A percentile compares a stretch with the other conserved stretches of the same genome.
Conservation (phyloP, 2,888 invertebrate species). For the Drosophila paucipuncta region DNA sequence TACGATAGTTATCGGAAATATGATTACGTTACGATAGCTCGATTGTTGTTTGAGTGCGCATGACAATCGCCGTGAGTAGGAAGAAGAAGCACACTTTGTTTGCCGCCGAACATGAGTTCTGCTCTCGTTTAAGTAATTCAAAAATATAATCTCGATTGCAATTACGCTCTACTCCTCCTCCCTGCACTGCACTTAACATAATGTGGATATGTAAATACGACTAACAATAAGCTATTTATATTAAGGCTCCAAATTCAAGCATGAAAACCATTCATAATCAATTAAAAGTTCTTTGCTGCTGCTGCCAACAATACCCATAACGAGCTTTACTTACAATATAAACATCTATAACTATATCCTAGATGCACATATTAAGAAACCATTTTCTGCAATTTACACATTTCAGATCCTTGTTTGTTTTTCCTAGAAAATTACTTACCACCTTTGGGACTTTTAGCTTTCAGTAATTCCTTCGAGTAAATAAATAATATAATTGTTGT, state of each 20-base stretch:
- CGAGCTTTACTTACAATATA: not conserved
- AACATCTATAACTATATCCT: not conserved
- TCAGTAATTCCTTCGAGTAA: not conserved
- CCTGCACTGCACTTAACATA: too few relatives aligned
- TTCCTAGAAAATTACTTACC: not conserved
- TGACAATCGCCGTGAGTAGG: not conserved
- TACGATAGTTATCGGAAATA: constrained; percentile 21
- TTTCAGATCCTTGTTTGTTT: not conserved
- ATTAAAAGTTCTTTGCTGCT: too few relatives aligned
- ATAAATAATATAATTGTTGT: constrained; percentile 4
- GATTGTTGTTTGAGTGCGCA: constrained; percentile 8
- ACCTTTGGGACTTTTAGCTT: not conserved
- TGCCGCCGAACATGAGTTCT: constrained; percentile 9
- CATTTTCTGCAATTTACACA: not conserved
- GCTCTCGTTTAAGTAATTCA: not conserved
- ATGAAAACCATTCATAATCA: too few relatives aligned
- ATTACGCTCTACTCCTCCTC: not conserved
- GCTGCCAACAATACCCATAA: not conserved
- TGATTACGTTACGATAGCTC: constrained; percentile 21
- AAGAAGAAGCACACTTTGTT: constrained; percentile 9
- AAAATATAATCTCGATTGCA: not conserved
- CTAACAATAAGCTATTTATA: too few relatives aligned
- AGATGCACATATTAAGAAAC: not conserved
- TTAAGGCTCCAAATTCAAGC: too few relatives aligned
- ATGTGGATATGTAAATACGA: too few relatives aligned